Evolutionary conservation across 2,888 invertebrate genomes (phyloP).

Genomic region (Tanytarsus gracilentus): DNA sequence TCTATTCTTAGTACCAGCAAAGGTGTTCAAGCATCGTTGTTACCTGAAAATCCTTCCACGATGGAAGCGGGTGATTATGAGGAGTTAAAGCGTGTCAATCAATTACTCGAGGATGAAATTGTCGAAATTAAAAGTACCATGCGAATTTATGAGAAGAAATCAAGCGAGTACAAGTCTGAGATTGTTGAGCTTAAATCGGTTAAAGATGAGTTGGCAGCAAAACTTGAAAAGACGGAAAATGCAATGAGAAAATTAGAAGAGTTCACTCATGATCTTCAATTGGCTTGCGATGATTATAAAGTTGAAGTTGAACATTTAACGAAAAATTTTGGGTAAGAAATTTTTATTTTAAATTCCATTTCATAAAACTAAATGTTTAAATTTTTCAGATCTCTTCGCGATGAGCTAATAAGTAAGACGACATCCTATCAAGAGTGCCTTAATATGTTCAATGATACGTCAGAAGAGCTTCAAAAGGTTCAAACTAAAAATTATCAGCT

Average conservation of each 20-base stretch:
- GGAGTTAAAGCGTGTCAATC: background rate
- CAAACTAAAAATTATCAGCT: background rate
- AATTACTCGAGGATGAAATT: constrained; percentile 8
- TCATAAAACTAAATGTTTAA: too few relatives aligned
- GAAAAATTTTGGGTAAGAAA: too few relatives aligned
- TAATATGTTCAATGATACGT: too few relatives aligned
- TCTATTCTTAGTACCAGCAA: background rate
- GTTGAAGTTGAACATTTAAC: too few relatives aligned
- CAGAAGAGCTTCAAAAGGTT: background rate
- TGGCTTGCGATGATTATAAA: too few relatives aligned
- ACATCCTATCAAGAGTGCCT: too few relatives aligned
- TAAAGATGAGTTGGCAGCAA: background rate
- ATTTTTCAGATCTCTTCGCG: too few relatives aligned
- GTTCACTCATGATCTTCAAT: too few relatives aligned
- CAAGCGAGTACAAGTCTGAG: background rate
- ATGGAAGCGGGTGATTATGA: constrained; percentile 6
- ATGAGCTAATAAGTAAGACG: too few relatives aligned
- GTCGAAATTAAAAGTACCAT: background rate
- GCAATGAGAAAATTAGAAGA: too few relatives aligned
- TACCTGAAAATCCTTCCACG: background rate
- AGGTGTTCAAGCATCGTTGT: background rate
- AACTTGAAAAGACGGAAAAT: too few relatives aligned
- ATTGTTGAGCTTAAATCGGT: background rate
- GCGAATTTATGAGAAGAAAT: background rate
- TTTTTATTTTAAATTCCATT: too few relatives aligned